phyloP scores from a whole-genome alignment of 1,140 invertebrate species.

The Drosophila triauraria region DNA sequence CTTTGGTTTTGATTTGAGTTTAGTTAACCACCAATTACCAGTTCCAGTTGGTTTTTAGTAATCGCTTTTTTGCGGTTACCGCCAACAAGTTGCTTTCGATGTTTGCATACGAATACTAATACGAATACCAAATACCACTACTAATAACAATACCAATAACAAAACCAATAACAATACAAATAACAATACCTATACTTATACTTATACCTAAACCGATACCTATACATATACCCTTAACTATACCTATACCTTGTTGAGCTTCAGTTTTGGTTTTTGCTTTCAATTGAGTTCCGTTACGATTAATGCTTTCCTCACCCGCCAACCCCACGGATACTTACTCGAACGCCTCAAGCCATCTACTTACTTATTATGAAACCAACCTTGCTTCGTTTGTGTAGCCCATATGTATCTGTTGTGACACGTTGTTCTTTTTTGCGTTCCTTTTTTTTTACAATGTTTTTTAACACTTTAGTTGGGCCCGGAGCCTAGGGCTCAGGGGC shows the following conservation, averaged over 20 bases:
- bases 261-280: slow-evolving; percentile 60
- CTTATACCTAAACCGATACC: slow-evolving; percentile 34
- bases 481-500: slow-evolving; percentile 9
- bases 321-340: slow-evolving; percentile 37
- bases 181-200: slow-evolving; percentile 39
- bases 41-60: slow-evolving; percentile 12
- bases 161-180: slow-evolving; percentile 30
- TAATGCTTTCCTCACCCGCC: slow-evolving; percentile 26
- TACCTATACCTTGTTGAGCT: slow-evolving; percentile 37
- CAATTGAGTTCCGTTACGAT: slow-evolving; percentile 44
- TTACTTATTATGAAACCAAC: slow-evolving; percentile 22
- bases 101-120: slow-evolving; percentile 66
- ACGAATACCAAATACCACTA: slow-evolving; percentile 38
- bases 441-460: slow-evolving; percentile 38
- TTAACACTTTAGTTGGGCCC: slow-evolving; percentile 46
- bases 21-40: slow-evolving; percentile 10
- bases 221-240: slow-evolving; percentile 33
- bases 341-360: slow-evolving; percentile 29
- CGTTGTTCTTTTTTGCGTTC: slow-evolving; percentile 46
- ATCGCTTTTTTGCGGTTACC: slow-evolving; percentile 13
- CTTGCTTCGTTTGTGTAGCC: slow-evolving; percentile 43
- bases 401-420: slow-evolving; percentile 56
- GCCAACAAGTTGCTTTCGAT: slow-evolving; percentile 72
- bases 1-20: slow-evolving; percentile 43
- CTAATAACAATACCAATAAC: slow-evolving; percentile 51